Base-by-base conservation (phyloP, 2,888 invertebrate genomes). In the Abrostola triplasia region DNA sequence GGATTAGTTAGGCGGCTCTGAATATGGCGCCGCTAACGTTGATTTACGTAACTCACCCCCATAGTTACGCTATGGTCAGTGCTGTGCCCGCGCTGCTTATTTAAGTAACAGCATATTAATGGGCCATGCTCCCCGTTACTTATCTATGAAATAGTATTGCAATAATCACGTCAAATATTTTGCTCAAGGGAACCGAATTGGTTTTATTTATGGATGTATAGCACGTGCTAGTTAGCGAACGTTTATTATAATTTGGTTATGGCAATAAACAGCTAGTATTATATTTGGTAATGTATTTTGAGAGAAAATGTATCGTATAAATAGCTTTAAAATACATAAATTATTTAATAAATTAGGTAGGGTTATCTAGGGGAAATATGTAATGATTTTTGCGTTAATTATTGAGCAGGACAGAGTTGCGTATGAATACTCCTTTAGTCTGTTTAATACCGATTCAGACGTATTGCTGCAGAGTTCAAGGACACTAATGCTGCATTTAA, bases 1-100 rank as follows among this genome's bases (percentile, higher is more conserved):
- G 82, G 84, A 85, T 89, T 89, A 89, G 87, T 90, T 89, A 88
- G 79, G 76, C 69, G 82, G 64, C 65, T 76, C 66, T 64, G 79
- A 79, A 83, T 84, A 79, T 77, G 77, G 79, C 73, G 77, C 64
- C 56, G 65, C 70, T 58, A 62, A 63, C 65, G 73, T 81, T 83
- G 80, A 83, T 84, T 83, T 83, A 84, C 67, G 62, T 61, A 64
- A 66, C 60, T 62, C 61, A 73, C 63, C 76, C 76, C 73, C 64
- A 66, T 68, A 60, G 61, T 47, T 58, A 51, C 49, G 37, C 52
- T 51, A 61, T 55, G 60, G 64, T 66, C 59, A 66, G 59, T 73
- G 49, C 51, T 67, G 52, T 66, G 50, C 53, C 59, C 56, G 57
- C 52, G 59, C 56, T 42, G 52, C 51, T 60, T 62, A 58, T 68